Percentiles rank a stretch among this genome's conserved stretches.
Evolutionary conservation across 2,888 invertebrate species (phyloP).

Genomic region (Apamea anceps): DNA sequence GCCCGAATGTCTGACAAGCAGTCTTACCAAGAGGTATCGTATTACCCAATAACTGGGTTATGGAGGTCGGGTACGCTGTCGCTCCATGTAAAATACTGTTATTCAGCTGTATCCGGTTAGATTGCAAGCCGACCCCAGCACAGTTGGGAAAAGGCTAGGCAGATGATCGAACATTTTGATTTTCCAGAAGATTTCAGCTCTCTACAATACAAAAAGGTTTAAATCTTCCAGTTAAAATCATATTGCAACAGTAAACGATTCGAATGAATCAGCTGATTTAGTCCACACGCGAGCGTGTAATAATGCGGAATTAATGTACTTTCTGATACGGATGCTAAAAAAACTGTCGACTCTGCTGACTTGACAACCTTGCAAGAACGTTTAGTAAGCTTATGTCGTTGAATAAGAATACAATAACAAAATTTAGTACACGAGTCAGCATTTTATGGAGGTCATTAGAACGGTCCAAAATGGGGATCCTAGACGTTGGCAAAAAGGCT

Average conservation of each 20-base stretch:
- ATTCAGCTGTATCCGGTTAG: no score
- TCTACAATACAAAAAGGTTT: not conserved
- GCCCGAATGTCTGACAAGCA: no score
- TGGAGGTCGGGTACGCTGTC: no score
- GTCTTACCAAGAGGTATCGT: no score
- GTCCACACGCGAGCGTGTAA: not conserved
- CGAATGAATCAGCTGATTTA: not conserved
- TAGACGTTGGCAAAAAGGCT: not conserved
- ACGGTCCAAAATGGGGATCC: not conserved
- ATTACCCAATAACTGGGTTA: no score
- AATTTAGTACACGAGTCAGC: not conserved
- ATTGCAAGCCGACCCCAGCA: no score
- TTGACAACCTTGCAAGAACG: not conserved
- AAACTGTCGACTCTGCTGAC: not conserved
- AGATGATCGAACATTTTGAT: not conserved
- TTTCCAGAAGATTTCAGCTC: not conserved
- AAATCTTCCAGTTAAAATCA: not conserved
- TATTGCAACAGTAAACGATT: not conserved
- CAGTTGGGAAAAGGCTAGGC: no score
- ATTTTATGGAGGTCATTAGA: not conserved
- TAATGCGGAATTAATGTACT: not conserved
- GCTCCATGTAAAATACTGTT: no score
- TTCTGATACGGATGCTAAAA: not conserved
- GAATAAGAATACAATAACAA: not conserved
- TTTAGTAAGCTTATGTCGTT: not conserved